Conservation (phyloP, 1,140 invertebrate genomes). For the Neotoxoptera formosana region DNA sequence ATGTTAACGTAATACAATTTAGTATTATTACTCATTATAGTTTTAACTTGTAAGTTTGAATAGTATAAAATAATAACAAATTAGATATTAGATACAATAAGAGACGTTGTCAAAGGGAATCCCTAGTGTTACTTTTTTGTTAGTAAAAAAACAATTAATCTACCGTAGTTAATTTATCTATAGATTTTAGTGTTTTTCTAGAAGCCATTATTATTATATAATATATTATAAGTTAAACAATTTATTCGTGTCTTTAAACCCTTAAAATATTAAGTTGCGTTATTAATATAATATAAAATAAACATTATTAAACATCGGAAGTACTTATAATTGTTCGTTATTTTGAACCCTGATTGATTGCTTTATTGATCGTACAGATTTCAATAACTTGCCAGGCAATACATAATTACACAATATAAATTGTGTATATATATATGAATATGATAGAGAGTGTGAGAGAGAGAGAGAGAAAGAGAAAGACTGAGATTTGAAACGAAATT, state of each 20-base stretch:
- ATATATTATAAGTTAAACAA: not conserved
- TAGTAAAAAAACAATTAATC: not conserved
- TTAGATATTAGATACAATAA: not conserved
- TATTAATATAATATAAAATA: conserved; percentile 6
- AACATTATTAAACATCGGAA: not conserved
- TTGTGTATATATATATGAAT: no score
- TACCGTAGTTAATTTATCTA: not conserved
- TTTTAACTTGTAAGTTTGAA: not conserved
- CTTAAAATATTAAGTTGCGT: not conserved
- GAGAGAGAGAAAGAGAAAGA: no score
- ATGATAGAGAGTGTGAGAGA: no score
- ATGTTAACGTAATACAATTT: not conserved
- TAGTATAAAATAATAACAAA: not conserved
- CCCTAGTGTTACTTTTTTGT: not conserved
- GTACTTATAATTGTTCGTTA: not conserved
- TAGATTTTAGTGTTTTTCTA: not conserved
- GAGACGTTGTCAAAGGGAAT: not conserved
- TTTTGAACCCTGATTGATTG: not conserved
- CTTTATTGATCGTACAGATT: not conserved
- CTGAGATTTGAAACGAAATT: not conserved
- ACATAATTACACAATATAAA: not conserved
- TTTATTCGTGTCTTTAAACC: not conserved
- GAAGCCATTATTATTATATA: not conserved
- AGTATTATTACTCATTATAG: not conserved
- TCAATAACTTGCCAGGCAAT: not conserved